Evolutionary conservation across 2,113 vertebrate genomes (phyloP).

Genomic region (Anser brachyrhynchus): DNA sequence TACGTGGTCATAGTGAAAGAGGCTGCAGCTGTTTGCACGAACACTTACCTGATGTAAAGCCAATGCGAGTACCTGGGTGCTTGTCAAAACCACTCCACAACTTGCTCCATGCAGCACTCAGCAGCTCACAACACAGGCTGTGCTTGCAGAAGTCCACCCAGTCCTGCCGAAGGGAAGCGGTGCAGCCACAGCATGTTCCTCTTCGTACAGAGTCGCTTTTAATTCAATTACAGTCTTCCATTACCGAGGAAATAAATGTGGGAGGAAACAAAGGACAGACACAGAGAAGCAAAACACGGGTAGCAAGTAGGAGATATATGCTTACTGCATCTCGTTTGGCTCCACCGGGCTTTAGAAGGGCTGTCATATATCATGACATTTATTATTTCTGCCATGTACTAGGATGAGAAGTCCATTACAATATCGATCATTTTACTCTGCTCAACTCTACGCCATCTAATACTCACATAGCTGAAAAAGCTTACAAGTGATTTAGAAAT

Average conservation of each 20-base stretch:
- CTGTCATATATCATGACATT: constrained; percentile 48
- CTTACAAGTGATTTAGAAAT: constrained; percentile 37
- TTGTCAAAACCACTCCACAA: neutral
- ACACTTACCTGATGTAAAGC: neutral
- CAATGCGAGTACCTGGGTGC: neutral
- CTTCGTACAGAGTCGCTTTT: neutral
- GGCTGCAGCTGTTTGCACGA: neutral
- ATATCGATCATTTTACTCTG: constrained; percentile 35
- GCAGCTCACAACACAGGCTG: neutral
- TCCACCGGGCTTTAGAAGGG: constrained; percentile 29
- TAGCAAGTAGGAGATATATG: constrained; percentile 40
- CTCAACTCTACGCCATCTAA: neutral
- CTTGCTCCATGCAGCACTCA: rapidly evolving
- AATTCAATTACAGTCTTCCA: constrained; percentile 45
- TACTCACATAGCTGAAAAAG: neutral
- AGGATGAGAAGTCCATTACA: constrained; percentile 49
- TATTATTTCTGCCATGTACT: constrained; percentile 44
- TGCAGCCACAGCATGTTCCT: neutral
- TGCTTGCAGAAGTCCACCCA: neutral
- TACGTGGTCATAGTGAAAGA: neutral
- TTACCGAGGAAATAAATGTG: constrained; percentile 59
- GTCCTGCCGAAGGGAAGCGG: neutral
- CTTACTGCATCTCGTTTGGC: neutral
- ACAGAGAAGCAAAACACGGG: constrained; percentile 17
- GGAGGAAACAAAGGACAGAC: constrained; percentile 52